Base-by-base conservation (phyloP, 2,888 invertebrate species). In the Andrena bucephala region DNA sequence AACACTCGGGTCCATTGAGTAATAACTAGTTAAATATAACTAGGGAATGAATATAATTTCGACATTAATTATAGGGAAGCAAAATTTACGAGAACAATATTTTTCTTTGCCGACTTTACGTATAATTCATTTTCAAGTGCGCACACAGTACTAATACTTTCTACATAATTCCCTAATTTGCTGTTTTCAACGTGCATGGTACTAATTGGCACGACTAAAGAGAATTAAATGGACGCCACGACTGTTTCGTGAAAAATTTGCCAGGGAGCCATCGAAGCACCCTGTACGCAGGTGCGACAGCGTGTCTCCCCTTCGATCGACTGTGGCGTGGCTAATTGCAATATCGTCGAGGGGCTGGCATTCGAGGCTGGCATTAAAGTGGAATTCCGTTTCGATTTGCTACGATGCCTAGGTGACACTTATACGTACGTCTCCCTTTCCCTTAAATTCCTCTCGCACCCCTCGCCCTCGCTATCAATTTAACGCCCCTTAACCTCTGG, bases 241-340 rank as follows among this genome's bases (percentile, higher is more conserved):
- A 13, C 20, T 1, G 13, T 63, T 50, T 31, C 50, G 54, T 0
- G 36, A 13, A 20, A 33, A 62, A 50, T 59, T 59, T 50, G 7
- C 27, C 24, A 20, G 7, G 13, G 33, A 77, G 36, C 50, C 29
- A 20, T n/a, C 36, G 59, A 31, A 70, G 85, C 67, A 59, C 54
- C 57, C 36, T 57, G 62, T 72, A 72, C 60, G 10, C 8, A 16
- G 60, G 70, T 52, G 84, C 82, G 81, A 86, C 74, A 67, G 77
- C 77, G 77, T 72, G 70, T 42, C 60, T 52, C 48, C 60, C 70
- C 78, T 80, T 84, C 90, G 84, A 89, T 87, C 86, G 80, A 85
- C 84, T 85, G 87, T 89, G 83, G 85, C 85, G 52, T 67, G 83
- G 76, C 88, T 90, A 88, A 90, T 90, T 90, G 90, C 88, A 89